Percentiles rank a stretch among this genome's conserved stretches.
These are phyloP conservation scores for Paracentrotus lividus DNA, from an alignment of 53 echinoderm and acorn worm species.

Conservation along the genomic window DNA sequence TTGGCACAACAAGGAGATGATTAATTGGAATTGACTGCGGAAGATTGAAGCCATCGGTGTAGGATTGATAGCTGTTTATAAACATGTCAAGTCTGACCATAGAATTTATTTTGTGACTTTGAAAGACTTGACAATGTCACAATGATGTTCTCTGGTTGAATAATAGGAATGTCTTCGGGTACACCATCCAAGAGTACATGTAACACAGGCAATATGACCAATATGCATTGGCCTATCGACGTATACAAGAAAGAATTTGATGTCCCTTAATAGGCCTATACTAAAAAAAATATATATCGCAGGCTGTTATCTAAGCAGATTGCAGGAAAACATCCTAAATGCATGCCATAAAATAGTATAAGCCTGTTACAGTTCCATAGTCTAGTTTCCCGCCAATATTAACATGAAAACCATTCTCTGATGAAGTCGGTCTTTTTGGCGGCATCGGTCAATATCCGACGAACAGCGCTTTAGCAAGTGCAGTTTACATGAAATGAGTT, in stretches of 20 bases:
- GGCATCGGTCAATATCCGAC: background rate
- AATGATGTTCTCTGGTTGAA: background rate
- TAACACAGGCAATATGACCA: too few relatives aligned
- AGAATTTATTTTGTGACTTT: background rate
- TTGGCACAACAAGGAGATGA: too few relatives aligned
- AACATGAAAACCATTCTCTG: background rate
- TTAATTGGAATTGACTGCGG: background rate
- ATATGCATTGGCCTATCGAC: too few relatives aligned
- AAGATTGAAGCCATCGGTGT: background rate
- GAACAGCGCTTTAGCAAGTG: background rate
- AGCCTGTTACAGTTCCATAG: background rate
- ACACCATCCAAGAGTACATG: too few relatives aligned
- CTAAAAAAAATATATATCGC: too few relatives aligned
- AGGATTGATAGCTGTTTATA: conserved; percentile 19
- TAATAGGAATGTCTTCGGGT: background rate
- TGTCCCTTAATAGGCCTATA: too few relatives aligned
- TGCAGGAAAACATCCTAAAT: background rate
- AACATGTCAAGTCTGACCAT: background rate
- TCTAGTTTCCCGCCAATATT: background rate
- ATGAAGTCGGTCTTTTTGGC: background rate
- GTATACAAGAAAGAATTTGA: too few relatives aligned
- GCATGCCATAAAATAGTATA: background rate
- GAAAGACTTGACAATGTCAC: background rate
- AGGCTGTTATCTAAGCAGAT: too few relatives aligned
- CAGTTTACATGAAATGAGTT: background rate